Percentiles rank a stretch among this genome's conserved stretches.
phyloP scores from a whole-genome alignment of 2,888 invertebrate species.

The Allophyes oxyacanthae region DNA sequence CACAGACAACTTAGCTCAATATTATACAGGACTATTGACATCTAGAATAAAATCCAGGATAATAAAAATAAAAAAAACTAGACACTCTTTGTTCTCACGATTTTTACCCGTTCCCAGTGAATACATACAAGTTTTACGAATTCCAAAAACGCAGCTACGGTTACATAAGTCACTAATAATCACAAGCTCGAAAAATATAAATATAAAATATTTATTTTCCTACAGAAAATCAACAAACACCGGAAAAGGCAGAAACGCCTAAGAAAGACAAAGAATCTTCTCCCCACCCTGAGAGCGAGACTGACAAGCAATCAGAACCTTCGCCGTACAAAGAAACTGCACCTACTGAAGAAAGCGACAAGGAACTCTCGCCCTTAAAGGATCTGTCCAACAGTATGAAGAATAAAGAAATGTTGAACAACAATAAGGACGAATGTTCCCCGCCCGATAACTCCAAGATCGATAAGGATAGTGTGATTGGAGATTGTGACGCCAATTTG shows the following conservation, averaged over 20 bases:
- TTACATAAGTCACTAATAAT: too few species aligned
- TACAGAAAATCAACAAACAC: constrained; percentile 59
- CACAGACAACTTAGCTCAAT: too few species aligned
- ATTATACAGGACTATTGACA: too few species aligned
- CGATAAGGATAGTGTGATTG: constrained; percentile 91
- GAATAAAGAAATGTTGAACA: constrained; percentile 77
- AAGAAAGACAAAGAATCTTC: constrained; percentile 74
- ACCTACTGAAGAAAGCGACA: constrained; percentile 67
- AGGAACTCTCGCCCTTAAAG: constrained; percentile 75
- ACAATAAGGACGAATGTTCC: constrained; percentile 84
- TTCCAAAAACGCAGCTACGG: too few species aligned
- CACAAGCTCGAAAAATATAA: too few species aligned
- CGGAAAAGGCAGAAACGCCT: constrained; percentile 75
- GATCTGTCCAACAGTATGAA: constrained; percentile 76
- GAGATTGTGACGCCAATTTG: constrained; percentile 88
- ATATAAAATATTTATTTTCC: too few species aligned
- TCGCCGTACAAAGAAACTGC: constrained; percentile 68
- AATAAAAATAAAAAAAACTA: too few species aligned
- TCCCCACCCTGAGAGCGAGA: constrained; percentile 59
- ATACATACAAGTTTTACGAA: too few species aligned
- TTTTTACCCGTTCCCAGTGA: too few species aligned
- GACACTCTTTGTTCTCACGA: too few species aligned
- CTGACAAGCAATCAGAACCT: constrained; percentile 58
- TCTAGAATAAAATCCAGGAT: too few species aligned
- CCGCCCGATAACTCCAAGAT: constrained; percentile 80